Evolutionary conservation across 2,797 vertebrate species (phyloP).

Genomic region (Decapterus maruadsi): DNA sequence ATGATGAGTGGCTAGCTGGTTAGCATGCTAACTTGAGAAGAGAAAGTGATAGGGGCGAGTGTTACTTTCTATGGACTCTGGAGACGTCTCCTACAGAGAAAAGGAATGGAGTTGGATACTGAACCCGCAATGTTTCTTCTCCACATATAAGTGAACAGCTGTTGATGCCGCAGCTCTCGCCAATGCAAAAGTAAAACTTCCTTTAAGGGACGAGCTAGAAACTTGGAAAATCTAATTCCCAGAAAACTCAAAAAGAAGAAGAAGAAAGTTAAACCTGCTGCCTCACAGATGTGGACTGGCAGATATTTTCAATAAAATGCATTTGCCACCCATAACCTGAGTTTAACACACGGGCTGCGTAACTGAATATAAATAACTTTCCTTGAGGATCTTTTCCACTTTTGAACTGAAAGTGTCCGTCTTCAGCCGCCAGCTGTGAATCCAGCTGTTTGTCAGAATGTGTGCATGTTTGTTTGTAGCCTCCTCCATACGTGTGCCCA

Average conservation of each 20-base stretch:
- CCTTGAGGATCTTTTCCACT: not conserved
- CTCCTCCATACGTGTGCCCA: slow-evolving; percentile 7
- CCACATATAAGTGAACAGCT: too few relatives aligned
- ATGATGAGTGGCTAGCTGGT: too few relatives aligned
- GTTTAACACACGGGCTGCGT: slow-evolving; percentile 12
- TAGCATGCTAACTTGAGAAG: too few relatives aligned
- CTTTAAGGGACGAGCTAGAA: slow-evolving; percentile 2
- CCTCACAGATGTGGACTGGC: slow-evolving; percentile 19
- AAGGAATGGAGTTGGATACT: too few relatives aligned
- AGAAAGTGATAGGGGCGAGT: too few relatives aligned
- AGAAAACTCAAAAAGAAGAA: slow-evolving; percentile 2
- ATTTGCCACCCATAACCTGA: not conserved
- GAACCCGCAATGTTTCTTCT: too few relatives aligned
- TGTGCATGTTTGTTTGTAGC: slow-evolving; percentile 17
- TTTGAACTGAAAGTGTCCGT: not conserved
- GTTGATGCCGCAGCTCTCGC: too few relatives aligned
- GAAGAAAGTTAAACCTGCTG: not conserved
- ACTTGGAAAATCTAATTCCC: slow-evolving; percentile 3
- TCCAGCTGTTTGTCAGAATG: not conserved
- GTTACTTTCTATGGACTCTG: too few relatives aligned
- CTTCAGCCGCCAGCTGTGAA: slow-evolving; percentile 2
- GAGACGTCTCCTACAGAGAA: too few relatives aligned
- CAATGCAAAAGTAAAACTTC: not conserved
- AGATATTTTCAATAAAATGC: slow-evolving; percentile 29
- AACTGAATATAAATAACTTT: slow-evolving; percentile 16